Conservation (phyloP, 1,140 invertebrate genomes). For the Aplysia californica region DNA sequence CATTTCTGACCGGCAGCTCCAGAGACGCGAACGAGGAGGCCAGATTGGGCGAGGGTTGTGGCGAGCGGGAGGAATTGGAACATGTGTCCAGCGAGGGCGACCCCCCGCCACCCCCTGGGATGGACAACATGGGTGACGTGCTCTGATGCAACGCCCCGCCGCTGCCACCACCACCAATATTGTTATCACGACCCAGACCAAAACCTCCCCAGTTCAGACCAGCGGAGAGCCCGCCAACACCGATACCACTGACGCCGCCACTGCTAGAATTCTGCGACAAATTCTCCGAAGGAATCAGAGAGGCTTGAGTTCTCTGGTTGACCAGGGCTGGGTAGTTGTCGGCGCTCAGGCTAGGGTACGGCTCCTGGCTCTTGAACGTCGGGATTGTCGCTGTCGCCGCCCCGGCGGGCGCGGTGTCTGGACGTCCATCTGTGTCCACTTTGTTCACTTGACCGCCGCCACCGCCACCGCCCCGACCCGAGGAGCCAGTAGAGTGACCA, state of each 20-base stretch:
- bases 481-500: no score
- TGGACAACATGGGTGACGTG: conserved; percentile 24
- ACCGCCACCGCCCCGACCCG: no score
- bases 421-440: no score
- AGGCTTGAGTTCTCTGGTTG: conserved; percentile 44
- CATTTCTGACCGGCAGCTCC: conserved; percentile 9
- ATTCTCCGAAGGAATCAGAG: conserved; percentile 52
- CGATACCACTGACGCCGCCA: no score
- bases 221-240: no score
- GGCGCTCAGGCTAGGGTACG: neutral
- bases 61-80: conserved; percentile 12
- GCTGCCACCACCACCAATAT: neutral
- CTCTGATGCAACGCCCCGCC: no score
- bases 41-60: conserved; percentile 22
- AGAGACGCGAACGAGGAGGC: conserved; percentile 6
- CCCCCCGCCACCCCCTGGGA: conserved; percentile 20
- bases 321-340: conserved; percentile 13
- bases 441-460: no score
- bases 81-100: neutral
- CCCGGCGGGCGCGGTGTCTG: no score
- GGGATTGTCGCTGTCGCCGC: no score
- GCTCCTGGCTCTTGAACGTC: neutral
- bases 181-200: conserved; percentile 1
- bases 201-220: conserved; percentile 9
- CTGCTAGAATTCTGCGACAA: conserved; percentile 53